A percentile compares a stretch with the other conserved stretches of the same genome.
phyloP scores from a whole-genome alignment of 2,888 invertebrate species.

The Noctua pronuba region DNA sequence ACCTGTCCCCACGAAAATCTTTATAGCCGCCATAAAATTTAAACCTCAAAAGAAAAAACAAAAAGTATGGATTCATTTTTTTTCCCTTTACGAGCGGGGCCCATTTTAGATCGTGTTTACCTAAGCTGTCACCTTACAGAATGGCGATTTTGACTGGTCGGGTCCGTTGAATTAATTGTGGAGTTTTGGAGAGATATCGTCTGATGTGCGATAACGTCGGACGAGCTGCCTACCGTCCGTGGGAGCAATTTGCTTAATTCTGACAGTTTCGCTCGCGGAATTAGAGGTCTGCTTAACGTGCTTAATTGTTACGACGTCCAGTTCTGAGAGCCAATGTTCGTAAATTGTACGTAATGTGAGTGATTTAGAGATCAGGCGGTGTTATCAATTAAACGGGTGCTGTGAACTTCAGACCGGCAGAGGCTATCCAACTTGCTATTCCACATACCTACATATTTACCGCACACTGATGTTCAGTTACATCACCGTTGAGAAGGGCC shows the following conservation, averaged over 20 bases:
- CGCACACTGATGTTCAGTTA: not conserved
- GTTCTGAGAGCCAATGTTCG: constrained; percentile 70
- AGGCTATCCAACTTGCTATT: not conserved
- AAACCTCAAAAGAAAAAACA: constrained; percentile 89
- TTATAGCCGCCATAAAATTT: constrained; percentile 90
- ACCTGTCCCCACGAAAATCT: constrained; percentile 90
- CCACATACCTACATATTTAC: not conserved
- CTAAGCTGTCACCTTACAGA: constrained; percentile 90
- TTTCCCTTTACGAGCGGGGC: constrained; percentile 83
- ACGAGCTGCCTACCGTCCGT: constrained; percentile 80
- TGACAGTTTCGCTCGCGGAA: constrained; percentile 79
- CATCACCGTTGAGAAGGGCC: not conserved
- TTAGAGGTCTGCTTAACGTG: constrained; percentile 74
- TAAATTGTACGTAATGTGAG: constrained; percentile 67
- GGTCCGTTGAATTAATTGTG: constrained; percentile 87
- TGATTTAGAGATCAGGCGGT: constrained; percentile 51
- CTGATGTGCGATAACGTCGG: constrained; percentile 85
- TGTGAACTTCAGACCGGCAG: constrained; percentile 20
- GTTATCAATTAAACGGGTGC: constrained; percentile 51
- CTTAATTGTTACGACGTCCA: constrained; percentile 80
- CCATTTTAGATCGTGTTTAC: constrained; percentile 90
- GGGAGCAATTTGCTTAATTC: constrained; percentile 83
- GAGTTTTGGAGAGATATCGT: constrained; percentile 87
- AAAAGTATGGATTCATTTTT: constrained; percentile 84
- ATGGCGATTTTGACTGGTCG: constrained; percentile 89